Evolutionary conservation across 2,888 invertebrate genomes (phyloP).

Genomic region (Crematogaster levior): DNA sequence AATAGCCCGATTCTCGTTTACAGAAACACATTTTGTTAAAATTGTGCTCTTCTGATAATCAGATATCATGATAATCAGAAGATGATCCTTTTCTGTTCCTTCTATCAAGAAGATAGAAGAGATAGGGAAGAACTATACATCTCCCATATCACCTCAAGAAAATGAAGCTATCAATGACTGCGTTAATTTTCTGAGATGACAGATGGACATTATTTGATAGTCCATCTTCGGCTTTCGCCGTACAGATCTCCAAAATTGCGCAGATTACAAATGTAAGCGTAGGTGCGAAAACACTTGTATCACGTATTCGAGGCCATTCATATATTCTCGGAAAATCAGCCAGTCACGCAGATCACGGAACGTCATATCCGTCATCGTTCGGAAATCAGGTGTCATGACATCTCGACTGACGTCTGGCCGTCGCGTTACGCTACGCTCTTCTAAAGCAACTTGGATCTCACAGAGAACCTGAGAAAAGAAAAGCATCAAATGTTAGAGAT

Average conservation of each 20-base stretch:
- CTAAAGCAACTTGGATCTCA: constrained; percentile 88
- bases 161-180: constrained; percentile 70
- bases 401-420: constrained; percentile 85
- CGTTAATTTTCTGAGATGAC: constrained; percentile 73
- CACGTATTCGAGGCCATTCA: constrained; percentile 88
- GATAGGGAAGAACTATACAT: too few relatives aligned
- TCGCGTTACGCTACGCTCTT: constrained; percentile 80
- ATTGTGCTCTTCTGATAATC: not conserved
- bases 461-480: constrained; percentile 88
- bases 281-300: constrained; percentile 86
- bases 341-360: constrained; percentile 87
- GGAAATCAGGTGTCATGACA: constrained; percentile 84
- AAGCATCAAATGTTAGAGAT: not conserved
- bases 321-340: constrained; percentile 89
- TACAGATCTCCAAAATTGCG: constrained; percentile 80
- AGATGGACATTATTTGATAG: constrained; percentile 75
- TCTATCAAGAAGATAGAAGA: too few relatives aligned
- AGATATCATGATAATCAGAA: constrained; percentile 21
- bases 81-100: not conserved
- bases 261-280: constrained; percentile 70
- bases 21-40: constrained; percentile 36
- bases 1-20: constrained; percentile 41
- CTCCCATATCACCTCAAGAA: constrained; percentile 56
- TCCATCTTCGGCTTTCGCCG: constrained; percentile 79
- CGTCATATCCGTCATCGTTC: constrained; percentile 73